Evolutionary conservation across 2,113 vertebrate species (phyloP).

Genomic region (Kryptolebias marmoratus): DNA sequence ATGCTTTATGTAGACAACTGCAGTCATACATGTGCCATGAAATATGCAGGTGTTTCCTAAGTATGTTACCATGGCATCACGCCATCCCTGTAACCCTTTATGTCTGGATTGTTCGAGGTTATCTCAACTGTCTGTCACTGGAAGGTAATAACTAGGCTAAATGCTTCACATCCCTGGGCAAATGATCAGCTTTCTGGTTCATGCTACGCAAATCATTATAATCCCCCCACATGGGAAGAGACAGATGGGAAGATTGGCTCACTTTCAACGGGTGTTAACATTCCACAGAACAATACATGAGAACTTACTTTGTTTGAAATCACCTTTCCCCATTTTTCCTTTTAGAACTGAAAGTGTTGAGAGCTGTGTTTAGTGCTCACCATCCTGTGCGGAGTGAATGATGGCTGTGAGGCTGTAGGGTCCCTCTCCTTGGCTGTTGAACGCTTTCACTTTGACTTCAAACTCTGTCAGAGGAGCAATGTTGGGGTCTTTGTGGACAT

Average conservation of each 20-base stretch:
- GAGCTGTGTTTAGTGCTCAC: constrained; percentile 76
- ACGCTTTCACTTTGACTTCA: constrained; percentile 96
- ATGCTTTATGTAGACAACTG: not conserved
- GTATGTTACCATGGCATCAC: constrained; percentile 66
- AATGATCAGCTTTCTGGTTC: constrained; percentile 76
- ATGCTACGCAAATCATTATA: constrained; percentile 69
- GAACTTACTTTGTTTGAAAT: constrained; percentile 18
- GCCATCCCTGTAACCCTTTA: constrained; percentile 48
- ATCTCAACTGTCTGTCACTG: constrained; percentile 84
- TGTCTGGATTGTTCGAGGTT: constrained; percentile 73
- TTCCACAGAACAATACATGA: constrained; percentile 66
- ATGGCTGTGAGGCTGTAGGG: constrained; percentile 89
- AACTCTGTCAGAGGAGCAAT: constrained; percentile 87
- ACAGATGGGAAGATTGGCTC: constrained; percentile 41
- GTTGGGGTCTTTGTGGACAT: constrained; percentile 91
- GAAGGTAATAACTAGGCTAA: constrained; percentile 80
- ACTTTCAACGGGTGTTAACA: constrained; percentile 73
- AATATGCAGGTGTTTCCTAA: constrained; percentile 15
- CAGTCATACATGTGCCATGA: constrained; percentile 1
- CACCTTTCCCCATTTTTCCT: constrained; percentile 2
- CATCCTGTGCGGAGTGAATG: constrained; percentile 91
- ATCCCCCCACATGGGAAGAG: constrained; percentile 47
- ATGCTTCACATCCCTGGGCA: constrained; percentile 70
- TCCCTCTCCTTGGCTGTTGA: constrained; percentile 92
- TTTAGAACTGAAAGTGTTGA: constrained; percentile 1